These are phyloP conservation scores for Leptopilina syphax DNA, from an alignment of 2,888 invertebrate genomes.

Conservation along the genomic window DNA sequence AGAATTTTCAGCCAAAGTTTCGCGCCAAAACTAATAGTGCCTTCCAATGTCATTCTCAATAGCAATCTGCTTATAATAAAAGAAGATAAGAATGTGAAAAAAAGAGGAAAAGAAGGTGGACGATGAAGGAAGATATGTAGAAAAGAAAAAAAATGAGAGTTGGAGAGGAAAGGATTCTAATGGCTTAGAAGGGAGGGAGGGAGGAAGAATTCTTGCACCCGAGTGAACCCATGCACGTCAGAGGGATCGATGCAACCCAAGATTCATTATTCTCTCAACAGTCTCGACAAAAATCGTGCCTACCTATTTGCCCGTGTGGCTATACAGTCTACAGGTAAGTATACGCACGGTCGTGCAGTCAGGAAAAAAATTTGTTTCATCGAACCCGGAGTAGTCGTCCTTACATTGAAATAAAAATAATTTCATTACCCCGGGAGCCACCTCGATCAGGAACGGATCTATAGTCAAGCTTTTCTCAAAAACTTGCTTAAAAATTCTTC, in stretches of 20 bases:
- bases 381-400: slow-evolving; percentile 78
- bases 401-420: slow-evolving; percentile 79
- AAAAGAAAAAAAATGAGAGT: slow-evolving; percentile 52
- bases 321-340: slow-evolving; percentile 51
- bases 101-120: slow-evolving; percentile 14
- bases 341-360: slow-evolving; percentile 52
- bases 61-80: slow-evolving; percentile 5
- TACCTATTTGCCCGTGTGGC: slow-evolving; percentile 43
- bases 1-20: slow-evolving; percentile 17
- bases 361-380: slow-evolving; percentile 71
- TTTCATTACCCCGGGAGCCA: slow-evolving; percentile 76
- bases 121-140: slow-evolving; percentile 8
- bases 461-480: slow-evolving; percentile 51
- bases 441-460: slow-evolving; percentile 63
- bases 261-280: slow-evolving; percentile 69
- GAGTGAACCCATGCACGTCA: slow-evolving; percentile 55
- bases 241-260: slow-evolving; percentile 62
- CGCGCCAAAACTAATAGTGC: slow-evolving; percentile 14
- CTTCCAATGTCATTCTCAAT: slow-evolving; percentile 3
- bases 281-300: slow-evolving; percentile 61
- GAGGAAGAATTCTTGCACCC: slow-evolving; percentile 54
- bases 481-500: slow-evolving; percentile 40
- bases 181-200: slow-evolving; percentile 23
- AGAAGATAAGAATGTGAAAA: not conserved
- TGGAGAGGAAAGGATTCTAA: slow-evolving; percentile 44